These are phyloP conservation scores for Rhinoderma darwinii DNA, from an alignment of 2,113 vertebrate genomes.

Conservation along the genomic window DNA sequence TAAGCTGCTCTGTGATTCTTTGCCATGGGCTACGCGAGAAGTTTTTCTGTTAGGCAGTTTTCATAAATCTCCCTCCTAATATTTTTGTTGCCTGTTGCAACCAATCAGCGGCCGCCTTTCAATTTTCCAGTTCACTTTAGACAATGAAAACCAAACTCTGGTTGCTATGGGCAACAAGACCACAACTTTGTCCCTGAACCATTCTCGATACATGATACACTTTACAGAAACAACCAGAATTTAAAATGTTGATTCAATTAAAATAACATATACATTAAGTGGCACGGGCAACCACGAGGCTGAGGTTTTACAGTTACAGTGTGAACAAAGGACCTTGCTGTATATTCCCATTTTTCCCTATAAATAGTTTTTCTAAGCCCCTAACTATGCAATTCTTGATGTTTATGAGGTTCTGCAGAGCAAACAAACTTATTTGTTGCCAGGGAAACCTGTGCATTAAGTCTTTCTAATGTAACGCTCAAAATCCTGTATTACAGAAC, in stretches of 20 bases:
- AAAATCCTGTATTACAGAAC: constrained; percentile 11
- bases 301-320: constrained; percentile 54
- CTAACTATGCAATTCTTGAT: constrained; percentile 56
- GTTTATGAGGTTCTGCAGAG: constrained; percentile 56
- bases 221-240: neutral
- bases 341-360: constrained; percentile 54
- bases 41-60: too few relatives aligned
- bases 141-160: too few relatives aligned
- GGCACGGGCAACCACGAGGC: constrained; percentile 33
- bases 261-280: neutral
- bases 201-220: neutral
- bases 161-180: too few relatives aligned
- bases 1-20: too few relatives aligned
- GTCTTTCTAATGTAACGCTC: constrained; percentile 21
- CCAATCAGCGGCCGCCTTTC: neutral
- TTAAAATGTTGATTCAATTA: neutral
- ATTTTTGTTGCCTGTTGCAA: neutral
- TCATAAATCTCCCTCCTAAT: too few relatives aligned
- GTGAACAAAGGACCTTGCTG: constrained; percentile 52
- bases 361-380: constrained; percentile 55
- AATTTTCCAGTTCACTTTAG: neutral
- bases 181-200: too few relatives aligned
- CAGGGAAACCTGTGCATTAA: constrained; percentile 39
- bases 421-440: constrained; percentile 56
- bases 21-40: too few relatives aligned